Evolutionary conservation across 2,113 vertebrate species (phyloP), one percentile per base, ranked within the genome.

Genomic region (Apus apus): DNA sequence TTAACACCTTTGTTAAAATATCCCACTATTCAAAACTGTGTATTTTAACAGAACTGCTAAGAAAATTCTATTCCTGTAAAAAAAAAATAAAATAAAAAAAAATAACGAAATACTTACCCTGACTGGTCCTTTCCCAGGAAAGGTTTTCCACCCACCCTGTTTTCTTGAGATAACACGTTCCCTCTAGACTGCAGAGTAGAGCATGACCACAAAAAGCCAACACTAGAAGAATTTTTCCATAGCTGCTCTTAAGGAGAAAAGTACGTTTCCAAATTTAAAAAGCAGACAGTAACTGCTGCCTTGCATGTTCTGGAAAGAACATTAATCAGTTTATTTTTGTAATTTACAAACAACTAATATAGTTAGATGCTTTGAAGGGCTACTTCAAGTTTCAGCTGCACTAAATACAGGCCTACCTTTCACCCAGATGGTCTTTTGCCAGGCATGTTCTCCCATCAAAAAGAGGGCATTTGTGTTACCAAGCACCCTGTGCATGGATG

Each of bases 311-410:
- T 96, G 95, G 94, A 96, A 97, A 96, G 87, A 87, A 89, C 86
- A 93, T 96, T 94, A 94, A 95, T 97, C 93, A 90, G 72, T 93
- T 91, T 95, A 95, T 96, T 95, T 95, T 95, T 87, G 88, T 96
- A 72, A 93, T 95, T 97, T 89, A 96, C 85, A 91, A 96, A 85
- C 57, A 74, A 80, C 82, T 50, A 65, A 36, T 89, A 91, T 62
- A 85, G 85, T 30, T 68, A 53, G 40, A 83, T 34, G 68, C 70
- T 95, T 75, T 80, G 91, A 94, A 95, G 70, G 62, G 38, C 38
- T 60, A 66, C 43, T 89, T 40, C 48, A 62, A 38, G 40, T 53
- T 90, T 86, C 73, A 96, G 80, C 72, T 67, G 51, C 78, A 81
- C 51, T 1, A 0, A 85, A 81, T 11, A 32, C 57, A 86, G 53